A percentile compares a stretch with the other conserved stretches of the same genome.
Conservation (phyloP, 2,888 invertebrate genomes). For the Eremobia ochroleuca region DNA sequence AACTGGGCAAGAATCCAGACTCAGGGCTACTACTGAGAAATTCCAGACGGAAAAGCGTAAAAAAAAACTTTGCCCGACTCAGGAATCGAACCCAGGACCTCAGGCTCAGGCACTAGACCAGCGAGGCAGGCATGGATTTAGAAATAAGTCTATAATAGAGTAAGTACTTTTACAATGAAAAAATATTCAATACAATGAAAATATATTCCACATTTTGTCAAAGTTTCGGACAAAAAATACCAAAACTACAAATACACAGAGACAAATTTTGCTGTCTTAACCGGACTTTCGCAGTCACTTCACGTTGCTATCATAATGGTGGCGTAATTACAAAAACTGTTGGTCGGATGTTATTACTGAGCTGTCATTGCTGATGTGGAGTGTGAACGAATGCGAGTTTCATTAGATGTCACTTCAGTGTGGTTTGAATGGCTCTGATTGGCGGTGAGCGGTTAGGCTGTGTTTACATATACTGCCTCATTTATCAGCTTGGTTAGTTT, state of each 20-base stretch:
- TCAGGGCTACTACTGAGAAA: not conserved
- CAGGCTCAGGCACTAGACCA: not conserved
- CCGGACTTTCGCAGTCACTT: not conserved
- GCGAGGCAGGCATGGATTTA: not conserved
- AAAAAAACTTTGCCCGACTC: not conserved
- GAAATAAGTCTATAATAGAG: not conserved
- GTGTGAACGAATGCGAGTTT: slow-evolving; percentile 57
- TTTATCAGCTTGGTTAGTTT: slow-evolving; percentile 26
- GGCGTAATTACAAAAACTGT: slow-evolving; percentile 49
- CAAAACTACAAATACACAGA: not conserved
- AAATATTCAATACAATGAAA: no score
- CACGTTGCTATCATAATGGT: not conserved
- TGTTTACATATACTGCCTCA: slow-evolving; percentile 19
- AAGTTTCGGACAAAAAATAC: not conserved
- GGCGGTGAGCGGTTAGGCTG: slow-evolving; percentile 35
- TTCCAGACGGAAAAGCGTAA: not conserved
- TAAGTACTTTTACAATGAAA: not conserved
- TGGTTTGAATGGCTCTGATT: slow-evolving; percentile 53
- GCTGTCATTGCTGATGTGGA: slow-evolving; percentile 51
- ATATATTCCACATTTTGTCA: not conserved
- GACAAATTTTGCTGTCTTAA: not conserved
- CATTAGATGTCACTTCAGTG: slow-evolving; percentile 62
- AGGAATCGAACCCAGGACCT: not conserved
- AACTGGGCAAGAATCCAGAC: not conserved
- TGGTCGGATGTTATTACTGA: slow-evolving; percentile 40